Conservation (phyloP, 2,888 invertebrate species). For the Gymnoscelis rufifasciata region DNA sequence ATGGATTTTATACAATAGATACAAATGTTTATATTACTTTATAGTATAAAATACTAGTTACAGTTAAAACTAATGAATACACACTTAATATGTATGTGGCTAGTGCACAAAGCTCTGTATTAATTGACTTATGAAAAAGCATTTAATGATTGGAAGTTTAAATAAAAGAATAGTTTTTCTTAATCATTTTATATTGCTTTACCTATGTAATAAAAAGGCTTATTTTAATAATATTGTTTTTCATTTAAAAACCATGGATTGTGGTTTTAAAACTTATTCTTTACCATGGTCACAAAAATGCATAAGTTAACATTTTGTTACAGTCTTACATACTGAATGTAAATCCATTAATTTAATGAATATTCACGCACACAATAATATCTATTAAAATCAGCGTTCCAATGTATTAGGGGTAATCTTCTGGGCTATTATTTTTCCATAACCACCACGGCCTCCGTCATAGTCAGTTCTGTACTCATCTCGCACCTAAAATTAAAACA, state of each 20-base stretch:
- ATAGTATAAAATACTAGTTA: too few species aligned
- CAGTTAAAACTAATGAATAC: too few species aligned
- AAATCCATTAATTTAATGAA: slow-evolving; percentile 28
- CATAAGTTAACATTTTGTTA: slow-evolving; percentile 14
- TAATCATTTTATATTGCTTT: slow-evolving; percentile 26
- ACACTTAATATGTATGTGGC: slow-evolving; percentile 15
- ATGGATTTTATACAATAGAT: too few species aligned
- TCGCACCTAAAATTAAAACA: slow-evolving; percentile 82
- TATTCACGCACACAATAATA: slow-evolving; percentile 26
- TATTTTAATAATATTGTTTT: slow-evolving; percentile 8
- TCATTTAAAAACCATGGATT: slow-evolving; percentile 11
- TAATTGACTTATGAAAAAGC: slow-evolving; percentile 23
- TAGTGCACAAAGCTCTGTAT: slow-evolving; percentile 9
- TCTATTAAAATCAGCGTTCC: slow-evolving; percentile 58
- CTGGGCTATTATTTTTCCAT: slow-evolving; percentile 95
- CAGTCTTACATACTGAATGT: slow-evolving; percentile 50
- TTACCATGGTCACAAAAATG: slow-evolving; percentile 39
- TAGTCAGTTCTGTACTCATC: slow-evolving; percentile 99
- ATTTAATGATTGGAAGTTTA: slow-evolving; percentile 21
- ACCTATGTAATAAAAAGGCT: slow-evolving; percentile 22
- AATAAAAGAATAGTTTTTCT: slow-evolving; percentile 8
- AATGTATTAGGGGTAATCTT: slow-evolving; percentile 83
- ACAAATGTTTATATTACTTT: slow-evolving; percentile 4
- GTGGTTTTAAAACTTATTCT: slow-evolving; percentile 25
- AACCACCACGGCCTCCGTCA: slow-evolving; percentile 97